phyloP scores from a whole-genome alignment of 2,113 vertebrate genomes.

The Rhipidura dahli region DNA sequence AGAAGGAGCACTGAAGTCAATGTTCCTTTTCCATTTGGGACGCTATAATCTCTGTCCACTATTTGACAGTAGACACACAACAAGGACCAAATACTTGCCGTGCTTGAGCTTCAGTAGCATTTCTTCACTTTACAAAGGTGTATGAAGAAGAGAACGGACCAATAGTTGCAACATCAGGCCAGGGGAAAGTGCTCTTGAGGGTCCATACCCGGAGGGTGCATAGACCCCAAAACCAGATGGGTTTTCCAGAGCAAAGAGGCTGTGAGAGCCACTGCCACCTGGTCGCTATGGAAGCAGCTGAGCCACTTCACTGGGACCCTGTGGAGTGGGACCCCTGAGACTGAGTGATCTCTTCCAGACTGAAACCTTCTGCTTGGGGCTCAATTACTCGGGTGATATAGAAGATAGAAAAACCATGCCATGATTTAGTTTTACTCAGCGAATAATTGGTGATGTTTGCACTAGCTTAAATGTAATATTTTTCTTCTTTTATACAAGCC shows the following conservation, averaged over 20 bases:
- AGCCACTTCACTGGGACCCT: fast-evolving
- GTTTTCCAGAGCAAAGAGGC: background rate
- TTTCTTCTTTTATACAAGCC: background rate
- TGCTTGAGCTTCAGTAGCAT: background rate
- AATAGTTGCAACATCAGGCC: background rate
- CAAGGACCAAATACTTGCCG: background rate
- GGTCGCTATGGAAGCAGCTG: background rate
- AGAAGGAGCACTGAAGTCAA: background rate
- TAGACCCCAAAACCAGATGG: background rate
- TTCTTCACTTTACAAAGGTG: background rate
- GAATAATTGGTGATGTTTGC: background rate
- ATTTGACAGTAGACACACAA: background rate
- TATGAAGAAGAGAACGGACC: background rate
- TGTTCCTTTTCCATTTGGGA: background rate
- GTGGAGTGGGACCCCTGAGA: fast-evolving
- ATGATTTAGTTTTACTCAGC: background rate
- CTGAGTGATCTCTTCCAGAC: background rate
- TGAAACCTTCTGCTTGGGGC: background rate
- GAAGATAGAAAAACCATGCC: background rate
- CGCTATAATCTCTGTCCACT: background rate
- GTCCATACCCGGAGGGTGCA: background rate
- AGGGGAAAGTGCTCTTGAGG: background rate
- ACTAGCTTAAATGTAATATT: background rate
- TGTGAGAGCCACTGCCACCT: background rate
- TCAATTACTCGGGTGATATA: background rate